phyloP scores from a whole-genome alignment of 1,140 invertebrate species.

The Aradophagus sp. region DNA sequence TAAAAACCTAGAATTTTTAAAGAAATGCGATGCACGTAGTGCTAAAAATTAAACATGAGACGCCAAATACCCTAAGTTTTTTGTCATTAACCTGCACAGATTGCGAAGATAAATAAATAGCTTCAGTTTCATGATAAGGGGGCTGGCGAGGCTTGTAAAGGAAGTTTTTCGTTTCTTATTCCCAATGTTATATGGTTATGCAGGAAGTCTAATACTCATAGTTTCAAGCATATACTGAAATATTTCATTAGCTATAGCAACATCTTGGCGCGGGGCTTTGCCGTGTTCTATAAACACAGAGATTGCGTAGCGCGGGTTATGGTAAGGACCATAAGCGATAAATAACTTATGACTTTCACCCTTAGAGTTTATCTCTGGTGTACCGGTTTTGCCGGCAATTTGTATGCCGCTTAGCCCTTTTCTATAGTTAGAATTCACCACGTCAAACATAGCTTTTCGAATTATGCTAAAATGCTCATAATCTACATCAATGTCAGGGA shows the following conservation, averaged over 20 bases:
- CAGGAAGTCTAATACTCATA: constrained; percentile 20
- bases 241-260: constrained; percentile 23
- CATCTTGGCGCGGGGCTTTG: constrained; percentile 23
- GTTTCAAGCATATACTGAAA: constrained; percentile 25
- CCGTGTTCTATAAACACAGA: constrained; percentile 31
- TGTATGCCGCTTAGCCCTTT: constrained; percentile 32
- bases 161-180: constrained; percentile 10
- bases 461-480: constrained; percentile 26
- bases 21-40: no score
- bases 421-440: constrained; percentile 35
- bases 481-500: constrained; percentile 27
- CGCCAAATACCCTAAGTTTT: no score
- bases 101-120: constrained; percentile 1
- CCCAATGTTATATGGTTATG: constrained; percentile 19
- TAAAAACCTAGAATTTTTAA: no score
- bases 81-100: no score
- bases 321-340: constrained; percentile 31
- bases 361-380: constrained; percentile 33
- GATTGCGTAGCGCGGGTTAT: constrained; percentile 30
- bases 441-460: constrained; percentile 33
- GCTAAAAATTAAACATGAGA: no score
- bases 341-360: constrained; percentile 32
- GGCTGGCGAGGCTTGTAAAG: background rate
- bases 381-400: constrained; percentile 35
- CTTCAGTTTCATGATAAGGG: constrained; percentile 1